Evolutionary conservation across 2,888 invertebrate genomes (phyloP), one percentile per base, ranked within the genome.

Genomic region (Heliconius ismenius): DNA sequence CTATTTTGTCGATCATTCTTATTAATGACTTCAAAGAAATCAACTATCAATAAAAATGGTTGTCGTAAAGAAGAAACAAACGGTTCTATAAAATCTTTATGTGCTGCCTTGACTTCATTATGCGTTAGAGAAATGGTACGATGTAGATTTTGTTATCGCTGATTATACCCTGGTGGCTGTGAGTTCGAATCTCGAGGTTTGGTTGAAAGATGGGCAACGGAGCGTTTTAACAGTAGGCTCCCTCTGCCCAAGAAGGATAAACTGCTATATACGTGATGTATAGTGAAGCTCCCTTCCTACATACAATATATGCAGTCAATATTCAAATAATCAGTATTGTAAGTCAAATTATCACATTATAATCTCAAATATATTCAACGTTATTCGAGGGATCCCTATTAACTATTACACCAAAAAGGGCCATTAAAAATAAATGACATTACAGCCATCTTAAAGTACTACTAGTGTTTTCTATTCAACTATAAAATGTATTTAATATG

Each of bases 41-140:
- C 49, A 62, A 75, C 78, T 78, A 77, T 76, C 82, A 83, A 81
- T 86, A 87, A 88, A 88, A 88, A 85, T 80, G 84, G 80, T 83
- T 73, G 82, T 79, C 82, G 86, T 88, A 87, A 86, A 85, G 85
- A 83, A 84, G 83, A 86, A 87, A 88, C 85, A 83, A 87, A 87
- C 81, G 86, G 86, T 83, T 81, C 81, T 84, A 84, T 88, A 87
- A 89, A 79, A 88, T 84, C 83, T 82, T 82, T 83, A 82, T 81
- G 80, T 80, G 81, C 82, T 83, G 83, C 85, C 87, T 36, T 86
- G 85, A 84, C 87, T 86, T 86, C 85, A 86, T 87, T 87, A 83
- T 81, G 83, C 81, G 79, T 84, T 49, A 49, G 18, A 49, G 6
- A 49, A 49, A 49, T 49, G 15, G 6, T 49, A 49, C 4, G 2